A percentile compares a stretch with the other conserved stretches of the same genome.
Evolutionary conservation across 23 tunicate genomes (phyloP).

Genomic region (Diplosoma virens): DNA sequence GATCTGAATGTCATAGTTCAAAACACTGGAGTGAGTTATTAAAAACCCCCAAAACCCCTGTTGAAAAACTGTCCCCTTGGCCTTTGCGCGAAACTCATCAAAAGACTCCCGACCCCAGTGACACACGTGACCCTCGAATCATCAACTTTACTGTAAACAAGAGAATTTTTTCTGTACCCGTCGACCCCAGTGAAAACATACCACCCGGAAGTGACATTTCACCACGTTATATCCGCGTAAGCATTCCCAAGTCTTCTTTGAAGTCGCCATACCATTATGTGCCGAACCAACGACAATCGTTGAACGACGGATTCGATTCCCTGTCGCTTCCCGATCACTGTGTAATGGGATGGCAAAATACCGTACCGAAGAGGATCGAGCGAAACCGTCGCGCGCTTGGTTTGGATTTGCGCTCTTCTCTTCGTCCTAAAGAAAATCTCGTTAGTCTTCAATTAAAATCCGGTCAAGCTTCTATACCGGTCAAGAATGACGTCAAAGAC

Average conservation of each 20-base stretch:
- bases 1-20: conserved; percentile 66
- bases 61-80: conserved; percentile 9
- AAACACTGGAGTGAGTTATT: conserved; percentile 52
- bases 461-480: conserved; percentile 42
- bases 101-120: conserved; percentile 84
- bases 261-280: conserved; percentile 43
- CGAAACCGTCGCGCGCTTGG: not conserved
- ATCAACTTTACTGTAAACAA: conserved; percentile 83
- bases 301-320: conserved; percentile 56
- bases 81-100: too few relatives aligned
- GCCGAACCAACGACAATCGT: too few relatives aligned
- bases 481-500: conserved; percentile 12
- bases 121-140: conserved; percentile 64
- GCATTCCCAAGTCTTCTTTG: conserved; percentile 78
- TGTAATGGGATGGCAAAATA: conserved; percentile 58
- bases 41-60: conserved; percentile 60
- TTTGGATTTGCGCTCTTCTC: conserved; percentile 58
- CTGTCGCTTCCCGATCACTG: conserved; percentile 79
- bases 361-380: conserved; percentile 26
- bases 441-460: conserved; percentile 52
- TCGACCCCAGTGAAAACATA: conserved; percentile 35
- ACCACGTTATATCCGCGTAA: conserved; percentile 79
- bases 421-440: conserved; percentile 52
- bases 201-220: conserved; percentile 47
- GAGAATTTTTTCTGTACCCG: conserved; percentile 81